Conservation (phyloP, 2,113 vertebrate genomes). For the Laticauda colubrina region DNA sequence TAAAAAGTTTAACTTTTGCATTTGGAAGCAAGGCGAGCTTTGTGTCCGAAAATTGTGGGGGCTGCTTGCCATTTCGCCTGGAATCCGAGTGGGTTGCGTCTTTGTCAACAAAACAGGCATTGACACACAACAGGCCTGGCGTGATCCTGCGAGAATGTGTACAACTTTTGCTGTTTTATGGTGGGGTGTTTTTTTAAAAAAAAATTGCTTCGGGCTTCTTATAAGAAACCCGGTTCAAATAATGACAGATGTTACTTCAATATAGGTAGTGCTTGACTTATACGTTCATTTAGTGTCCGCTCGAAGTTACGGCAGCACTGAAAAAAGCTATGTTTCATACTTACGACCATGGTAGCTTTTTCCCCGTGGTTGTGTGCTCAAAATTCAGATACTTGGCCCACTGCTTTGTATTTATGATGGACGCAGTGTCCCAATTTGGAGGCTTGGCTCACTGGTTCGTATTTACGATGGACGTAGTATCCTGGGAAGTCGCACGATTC, state of each 20-base stretch:
- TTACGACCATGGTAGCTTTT: no score
- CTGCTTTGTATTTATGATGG: no score
- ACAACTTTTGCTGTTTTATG: background rate
- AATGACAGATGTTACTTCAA: background rate
- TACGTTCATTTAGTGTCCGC: no score
- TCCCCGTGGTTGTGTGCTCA: no score
- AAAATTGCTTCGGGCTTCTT: background rate
- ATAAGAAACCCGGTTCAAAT: background rate
- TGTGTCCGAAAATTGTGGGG: conserved; percentile 35
- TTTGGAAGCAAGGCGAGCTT: background rate
- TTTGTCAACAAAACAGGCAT: conserved; percentile 34
- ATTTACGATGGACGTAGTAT: no score
- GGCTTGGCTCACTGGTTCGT: no score
- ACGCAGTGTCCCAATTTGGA: no score
- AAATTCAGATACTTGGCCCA: no score
- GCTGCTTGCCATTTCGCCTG: conserved; percentile 26
- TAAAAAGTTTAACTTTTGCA: conserved; percentile 11
- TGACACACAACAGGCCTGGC: background rate
- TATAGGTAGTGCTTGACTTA: no score
- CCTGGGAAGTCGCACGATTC: no score
- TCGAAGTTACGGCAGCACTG: no score
- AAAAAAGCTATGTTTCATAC: no score
- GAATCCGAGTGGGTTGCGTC: conserved; percentile 28
- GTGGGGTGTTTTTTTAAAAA: background rate
- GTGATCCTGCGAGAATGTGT: background rate